Evolutionary conservation across 2,113 vertebrate genomes (phyloP).

Genomic region (Oplegnathus fasciatus): DNA sequence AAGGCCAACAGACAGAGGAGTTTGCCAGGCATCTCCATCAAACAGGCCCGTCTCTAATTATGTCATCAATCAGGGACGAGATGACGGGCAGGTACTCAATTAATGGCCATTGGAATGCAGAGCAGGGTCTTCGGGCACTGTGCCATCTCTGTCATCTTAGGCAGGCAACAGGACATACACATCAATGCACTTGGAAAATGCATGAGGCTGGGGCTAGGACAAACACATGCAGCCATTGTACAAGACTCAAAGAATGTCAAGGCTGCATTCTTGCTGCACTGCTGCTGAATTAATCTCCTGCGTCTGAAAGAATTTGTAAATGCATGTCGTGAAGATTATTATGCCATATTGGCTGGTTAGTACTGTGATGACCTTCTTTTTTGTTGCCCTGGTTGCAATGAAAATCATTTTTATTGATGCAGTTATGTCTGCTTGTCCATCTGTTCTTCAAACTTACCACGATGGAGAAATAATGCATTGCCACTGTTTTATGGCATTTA

Average conservation of each 20-base stretch:
- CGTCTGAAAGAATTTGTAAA: conserved; percentile 17
- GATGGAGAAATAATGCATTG: background rate
- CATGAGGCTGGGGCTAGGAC: conserved; percentile 25
- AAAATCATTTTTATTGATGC: conserved; percentile 1
- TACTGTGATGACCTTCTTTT: background rate
- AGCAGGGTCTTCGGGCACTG: conserved; percentile 56
- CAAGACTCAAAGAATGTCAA: conserved; percentile 38
- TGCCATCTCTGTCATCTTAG: conserved; percentile 76
- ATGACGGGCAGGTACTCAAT: conserved; percentile 80
- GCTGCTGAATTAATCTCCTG: conserved; percentile 7
- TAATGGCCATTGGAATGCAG: conserved; percentile 77
- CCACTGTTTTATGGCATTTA: conserved; percentile 15
- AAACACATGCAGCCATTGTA: conserved; percentile 64
- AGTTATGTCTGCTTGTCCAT: background rate
- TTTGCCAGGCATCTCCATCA: conserved; percentile 82
- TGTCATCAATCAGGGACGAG: conserved; percentile 81
- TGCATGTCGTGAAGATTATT: background rate
- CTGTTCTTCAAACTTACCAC: background rate
- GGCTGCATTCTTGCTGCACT: conserved; percentile 17
- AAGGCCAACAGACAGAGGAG: conserved; percentile 74
- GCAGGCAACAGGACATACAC: conserved; percentile 70
- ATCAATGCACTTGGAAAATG: conserved; percentile 63
- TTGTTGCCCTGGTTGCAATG: background rate
- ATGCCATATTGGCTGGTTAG: background rate
- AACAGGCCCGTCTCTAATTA: conserved; percentile 78